Evolutionary conservation across 1,140 invertebrate genomes (phyloP).

Genomic region (Neodiprion pinetum): DNA sequence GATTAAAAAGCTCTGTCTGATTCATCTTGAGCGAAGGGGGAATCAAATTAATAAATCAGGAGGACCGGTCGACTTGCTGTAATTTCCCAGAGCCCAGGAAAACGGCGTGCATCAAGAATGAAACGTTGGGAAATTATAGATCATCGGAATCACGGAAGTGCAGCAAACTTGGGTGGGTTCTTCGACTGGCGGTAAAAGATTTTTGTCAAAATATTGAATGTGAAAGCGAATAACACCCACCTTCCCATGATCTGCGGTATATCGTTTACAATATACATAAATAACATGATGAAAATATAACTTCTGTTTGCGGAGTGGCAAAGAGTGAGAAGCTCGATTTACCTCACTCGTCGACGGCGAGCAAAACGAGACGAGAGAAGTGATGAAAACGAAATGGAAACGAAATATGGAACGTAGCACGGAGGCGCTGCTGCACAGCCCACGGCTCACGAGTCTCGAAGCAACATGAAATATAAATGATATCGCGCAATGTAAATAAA

Average conservation of each 20-base stretch:
- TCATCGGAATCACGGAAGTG: too few species aligned
- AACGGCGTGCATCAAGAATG: too few species aligned
- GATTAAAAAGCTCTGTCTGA: slow-evolving; percentile 7
- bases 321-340: not conserved
- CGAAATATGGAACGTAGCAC: too few species aligned
- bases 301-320: not conserved
- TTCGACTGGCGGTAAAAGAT: too few species aligned
- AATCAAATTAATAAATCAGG: not conserved
- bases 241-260: too few species aligned
- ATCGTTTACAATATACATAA: too few species aligned
- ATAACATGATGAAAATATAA: too few species aligned
- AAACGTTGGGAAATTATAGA: too few species aligned
- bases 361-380: not conserved
- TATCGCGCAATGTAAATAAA: slow-evolving; percentile 55
- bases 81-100: not conserved
- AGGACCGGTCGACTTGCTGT: not conserved
- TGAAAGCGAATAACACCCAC: too few species aligned
- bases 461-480: slow-evolving; percentile 59
- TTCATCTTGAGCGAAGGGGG: not conserved
- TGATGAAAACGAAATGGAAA: slow-evolving; percentile 3
- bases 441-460: slow-evolving; percentile 44
- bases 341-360: not conserved
- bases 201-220: too few species aligned
- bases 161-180: too few species aligned
- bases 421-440: not conserved